A percentile compares a stretch with the other conserved stretches of the same genome.
Evolutionary conservation across 2,888 invertebrate genomes (phyloP).

Genomic region (Nomada lathburiana): DNA sequence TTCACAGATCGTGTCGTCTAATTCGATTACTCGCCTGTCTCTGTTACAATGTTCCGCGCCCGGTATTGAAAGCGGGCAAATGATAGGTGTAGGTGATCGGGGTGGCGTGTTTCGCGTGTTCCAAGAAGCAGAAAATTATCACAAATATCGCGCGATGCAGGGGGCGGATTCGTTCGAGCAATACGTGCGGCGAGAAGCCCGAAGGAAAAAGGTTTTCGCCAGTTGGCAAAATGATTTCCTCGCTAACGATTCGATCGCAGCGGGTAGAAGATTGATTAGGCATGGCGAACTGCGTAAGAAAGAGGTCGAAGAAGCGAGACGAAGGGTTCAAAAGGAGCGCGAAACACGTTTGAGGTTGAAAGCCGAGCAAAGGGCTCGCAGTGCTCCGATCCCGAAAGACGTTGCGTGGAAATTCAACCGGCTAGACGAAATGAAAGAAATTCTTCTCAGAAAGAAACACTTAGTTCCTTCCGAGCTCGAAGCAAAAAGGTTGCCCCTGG

Average conservation of each 20-base stretch:
- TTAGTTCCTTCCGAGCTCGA: constrained; percentile 87
- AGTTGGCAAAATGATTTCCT: constrained; percentile 77
- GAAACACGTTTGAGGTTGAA: constrained; percentile 77
- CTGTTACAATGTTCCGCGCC: constrained; percentile 18
- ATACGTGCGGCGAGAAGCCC: constrained; percentile 74
- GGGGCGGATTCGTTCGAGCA: constrained; percentile 78
- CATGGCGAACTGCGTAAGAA: constrained; percentile 83
- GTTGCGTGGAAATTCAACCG: constrained; percentile 88
- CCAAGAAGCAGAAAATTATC: constrained; percentile 84
- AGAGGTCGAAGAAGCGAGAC: constrained; percentile 86
- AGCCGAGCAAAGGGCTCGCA: constrained; percentile 59
- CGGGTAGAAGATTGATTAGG: constrained; percentile 68
- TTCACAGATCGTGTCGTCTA: constrained; percentile 88
- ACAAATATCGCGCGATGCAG: constrained; percentile 52
- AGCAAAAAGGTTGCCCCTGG: constrained; percentile 87
- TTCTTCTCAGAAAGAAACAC: constrained; percentile 88
- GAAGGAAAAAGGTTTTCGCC: constrained; percentile 75
- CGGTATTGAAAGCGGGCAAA: constrained; percentile 55
- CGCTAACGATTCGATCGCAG: constrained; percentile 63
- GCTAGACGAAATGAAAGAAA: constrained; percentile 87
- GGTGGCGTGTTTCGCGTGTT: constrained; percentile 85
- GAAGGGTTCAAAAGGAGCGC: constrained; percentile 67
- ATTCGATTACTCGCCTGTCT: constrained; percentile 68
- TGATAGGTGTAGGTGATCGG: constrained; percentile 87
- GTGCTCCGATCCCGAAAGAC: constrained; percentile 69